Conservation (phyloP, 2,113 vertebrate genomes). For the Trachemys scripta region DNA sequence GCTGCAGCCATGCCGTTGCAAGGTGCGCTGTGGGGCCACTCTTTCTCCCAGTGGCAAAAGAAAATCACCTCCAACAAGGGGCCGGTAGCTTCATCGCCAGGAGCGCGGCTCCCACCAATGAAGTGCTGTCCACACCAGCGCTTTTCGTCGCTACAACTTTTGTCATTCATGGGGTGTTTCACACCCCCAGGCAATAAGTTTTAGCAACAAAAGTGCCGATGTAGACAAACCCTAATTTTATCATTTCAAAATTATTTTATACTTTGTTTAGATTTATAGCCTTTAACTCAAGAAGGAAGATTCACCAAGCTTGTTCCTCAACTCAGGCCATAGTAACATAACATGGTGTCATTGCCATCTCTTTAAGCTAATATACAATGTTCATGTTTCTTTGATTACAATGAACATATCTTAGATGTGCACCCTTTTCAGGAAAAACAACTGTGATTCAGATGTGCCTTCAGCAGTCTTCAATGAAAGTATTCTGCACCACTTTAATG, state of each 20-base stretch:
- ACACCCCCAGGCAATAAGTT: too few species aligned
- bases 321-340: neutral
- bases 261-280: neutral
- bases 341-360: neutral
- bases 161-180: too few species aligned
- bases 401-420: neutral
- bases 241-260: neutral
- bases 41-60: too few species aligned
- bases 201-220: too few species aligned
- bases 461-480: neutral
- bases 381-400: neutral
- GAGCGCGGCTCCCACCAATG: too few species aligned
- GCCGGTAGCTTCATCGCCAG: too few species aligned
- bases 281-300: neutral
- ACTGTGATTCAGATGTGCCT: neutral
- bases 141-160: too few species aligned
- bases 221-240: neutral
- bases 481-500: neutral
- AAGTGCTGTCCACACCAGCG: too few species aligned
- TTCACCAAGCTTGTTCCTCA: neutral
- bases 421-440: neutral
- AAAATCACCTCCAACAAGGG: too few species aligned
- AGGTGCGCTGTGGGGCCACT: too few species aligned
- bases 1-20: too few species aligned
- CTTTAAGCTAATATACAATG: neutral